Conservation (phyloP, 2,797 vertebrate species). For the Gymnothorax reevesii region DNA sequence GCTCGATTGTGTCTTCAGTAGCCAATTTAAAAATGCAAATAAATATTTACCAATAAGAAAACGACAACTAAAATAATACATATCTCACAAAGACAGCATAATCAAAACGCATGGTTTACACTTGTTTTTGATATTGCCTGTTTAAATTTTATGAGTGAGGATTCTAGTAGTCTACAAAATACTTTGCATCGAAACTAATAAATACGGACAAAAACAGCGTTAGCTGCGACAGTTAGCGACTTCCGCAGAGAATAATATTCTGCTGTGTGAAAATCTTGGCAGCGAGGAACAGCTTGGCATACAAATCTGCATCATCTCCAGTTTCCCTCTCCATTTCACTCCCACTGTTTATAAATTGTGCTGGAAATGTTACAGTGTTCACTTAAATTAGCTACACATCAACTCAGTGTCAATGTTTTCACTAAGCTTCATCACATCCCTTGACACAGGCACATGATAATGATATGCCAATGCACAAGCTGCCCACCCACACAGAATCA, state of each 20-base stretch:
- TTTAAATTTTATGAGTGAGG: neutral
- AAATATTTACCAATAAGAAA: too few species aligned
- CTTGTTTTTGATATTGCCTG: neutral
- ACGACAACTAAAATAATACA: too few species aligned
- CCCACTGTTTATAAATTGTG: neutral
- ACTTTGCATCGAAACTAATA: neutral
- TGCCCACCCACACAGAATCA: constrained; percentile 4
- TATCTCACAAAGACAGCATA: too few species aligned
- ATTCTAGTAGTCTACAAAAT: neutral
- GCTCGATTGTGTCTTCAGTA: too few species aligned
- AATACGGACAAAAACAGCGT: neutral
- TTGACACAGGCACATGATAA: constrained; percentile 26
- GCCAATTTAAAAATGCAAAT: too few species aligned
- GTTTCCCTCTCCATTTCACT: neutral
- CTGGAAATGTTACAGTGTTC: neutral
- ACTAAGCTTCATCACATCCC: constrained; percentile 38
- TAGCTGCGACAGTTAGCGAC: neutral
- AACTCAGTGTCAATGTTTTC: constrained; percentile 29
- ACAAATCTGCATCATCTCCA: neutral
- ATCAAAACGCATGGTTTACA: neutral
- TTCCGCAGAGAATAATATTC: neutral
- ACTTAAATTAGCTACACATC: neutral
- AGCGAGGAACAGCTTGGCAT: neutral
- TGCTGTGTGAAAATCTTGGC: neutral
- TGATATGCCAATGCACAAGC: neutral